Evolutionary conservation across 2,888 invertebrate species (phyloP).

Genomic region (Spilosoma lubricipeda): DNA sequence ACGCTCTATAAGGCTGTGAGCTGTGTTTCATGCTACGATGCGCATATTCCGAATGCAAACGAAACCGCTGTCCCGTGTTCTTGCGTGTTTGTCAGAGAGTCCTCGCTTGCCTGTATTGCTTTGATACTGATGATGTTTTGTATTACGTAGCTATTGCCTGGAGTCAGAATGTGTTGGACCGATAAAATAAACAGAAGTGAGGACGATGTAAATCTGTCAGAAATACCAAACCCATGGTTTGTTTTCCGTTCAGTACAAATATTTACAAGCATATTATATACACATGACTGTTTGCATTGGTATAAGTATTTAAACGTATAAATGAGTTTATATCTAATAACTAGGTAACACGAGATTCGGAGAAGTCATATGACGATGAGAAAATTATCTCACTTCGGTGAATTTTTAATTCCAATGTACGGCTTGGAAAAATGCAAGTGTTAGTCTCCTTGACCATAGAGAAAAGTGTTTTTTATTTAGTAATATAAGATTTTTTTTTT

Average conservation of each 20-base stretch:
- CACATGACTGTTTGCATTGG: neutral
- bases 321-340: no score
- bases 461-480: no score
- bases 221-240: neutral
- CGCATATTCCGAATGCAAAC: conserved; percentile 25
- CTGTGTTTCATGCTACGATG: conserved; percentile 10
- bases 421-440: no score
- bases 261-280: neutral
- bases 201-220: neutral
- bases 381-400: no score
- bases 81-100: conserved; percentile 16
- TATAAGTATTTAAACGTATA: neutral
- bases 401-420: no score
- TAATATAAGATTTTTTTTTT: no score
- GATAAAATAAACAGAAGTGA: neutral
- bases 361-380: no score
- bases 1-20: conserved; percentile 4
- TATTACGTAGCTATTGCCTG: neutral
- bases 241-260: neutral
- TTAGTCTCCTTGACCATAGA: no score
- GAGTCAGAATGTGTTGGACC: neutral
- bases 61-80: conserved; percentile 13
- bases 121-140: conserved; percentile 7
- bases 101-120: conserved; percentile 18
- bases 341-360: no score